Conservation (phyloP, 2,888 invertebrate genomes). For the Actias luna region DNA sequence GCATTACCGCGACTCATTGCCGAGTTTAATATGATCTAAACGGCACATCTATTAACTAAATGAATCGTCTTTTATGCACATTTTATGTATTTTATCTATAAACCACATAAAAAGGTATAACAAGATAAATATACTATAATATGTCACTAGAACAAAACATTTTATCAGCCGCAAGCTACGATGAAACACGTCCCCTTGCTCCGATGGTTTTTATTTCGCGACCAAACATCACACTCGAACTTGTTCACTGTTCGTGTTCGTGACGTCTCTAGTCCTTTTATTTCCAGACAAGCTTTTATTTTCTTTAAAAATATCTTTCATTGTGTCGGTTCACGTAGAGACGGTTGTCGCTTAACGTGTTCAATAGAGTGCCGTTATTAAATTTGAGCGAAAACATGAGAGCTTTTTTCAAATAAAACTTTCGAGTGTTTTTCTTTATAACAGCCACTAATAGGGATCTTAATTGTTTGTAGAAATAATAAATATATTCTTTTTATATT, state of each 20-base stretch:
- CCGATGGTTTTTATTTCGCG: slow-evolving; percentile 25
- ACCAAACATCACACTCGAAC: slow-evolving; percentile 30
- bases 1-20: too few relatives aligned
- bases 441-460: background rate
- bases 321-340: slow-evolving; percentile 38
- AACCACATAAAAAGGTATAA: background rate
- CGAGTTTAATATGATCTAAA: too few relatives aligned
- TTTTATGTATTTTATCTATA: background rate
- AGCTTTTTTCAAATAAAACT: background rate
- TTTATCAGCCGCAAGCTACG: slow-evolving; percentile 27
- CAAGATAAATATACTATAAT: slow-evolving; percentile 17
- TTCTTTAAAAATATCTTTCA: slow-evolving; percentile 47
- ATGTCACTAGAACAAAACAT: slow-evolving; percentile 29
- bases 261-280: slow-evolving; percentile 50
- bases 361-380: slow-evolving; percentile 7
- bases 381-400: slow-evolving; percentile 4
- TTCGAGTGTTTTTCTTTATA: background rate
- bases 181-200: slow-evolving; percentile 27
- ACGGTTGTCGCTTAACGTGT: slow-evolving; percentile 17
- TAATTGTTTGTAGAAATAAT: background rate
- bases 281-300: slow-evolving; percentile 47
- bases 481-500: background rate
- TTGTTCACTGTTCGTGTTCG: slow-evolving; percentile 39
- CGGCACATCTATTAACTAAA: background rate
- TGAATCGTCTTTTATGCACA: background rate